Evolutionary conservation across 2,113 vertebrate species (phyloP).

Genomic region (Sphaerodactylus townsendi): DNA sequence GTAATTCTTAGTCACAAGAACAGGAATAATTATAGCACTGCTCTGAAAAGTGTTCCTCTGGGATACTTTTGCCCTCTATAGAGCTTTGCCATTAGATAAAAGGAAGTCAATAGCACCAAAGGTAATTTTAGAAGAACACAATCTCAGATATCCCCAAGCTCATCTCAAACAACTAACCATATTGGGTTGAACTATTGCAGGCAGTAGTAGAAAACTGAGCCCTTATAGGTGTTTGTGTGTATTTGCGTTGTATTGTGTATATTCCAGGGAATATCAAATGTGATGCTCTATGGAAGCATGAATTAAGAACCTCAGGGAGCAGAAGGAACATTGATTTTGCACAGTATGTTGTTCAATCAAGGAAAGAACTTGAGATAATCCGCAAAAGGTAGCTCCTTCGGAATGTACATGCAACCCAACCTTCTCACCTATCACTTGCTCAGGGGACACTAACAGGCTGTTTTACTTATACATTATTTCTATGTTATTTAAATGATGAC

Average conservation of each 20-base stretch:
- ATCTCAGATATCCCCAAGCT: constrained; percentile 2
- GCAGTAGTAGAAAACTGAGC: constrained; percentile 22
- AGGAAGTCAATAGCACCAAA: neutral
- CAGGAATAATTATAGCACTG: neutral
- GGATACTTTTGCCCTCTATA: constrained; percentile 23
- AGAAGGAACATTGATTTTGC: constrained; percentile 61
- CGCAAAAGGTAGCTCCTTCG: constrained; percentile 31
- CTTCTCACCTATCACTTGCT: constrained; percentile 14
- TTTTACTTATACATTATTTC: constrained; percentile 18
- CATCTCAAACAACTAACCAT: constrained; percentile 21
- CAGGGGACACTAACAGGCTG: neutral
- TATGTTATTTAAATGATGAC: neutral
- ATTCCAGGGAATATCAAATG: constrained; percentile 61
- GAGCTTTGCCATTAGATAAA: constrained; percentile 25
- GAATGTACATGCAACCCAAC: neutral
- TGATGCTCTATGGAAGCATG: constrained; percentile 53
- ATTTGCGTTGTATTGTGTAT: constrained; percentile 28
- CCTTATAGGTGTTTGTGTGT: constrained; percentile 14
- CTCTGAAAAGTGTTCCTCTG: neutral
- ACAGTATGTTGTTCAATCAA: constrained; percentile 55
- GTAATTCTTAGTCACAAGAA: constrained; percentile 31
- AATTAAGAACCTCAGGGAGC: constrained; percentile 67
- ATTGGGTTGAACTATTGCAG: constrained; percentile 14
- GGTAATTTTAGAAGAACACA: neutral
- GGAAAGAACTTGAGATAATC: constrained; percentile 50